Percentiles rank a stretch among this genome's conserved stretches.
Evolutionary conservation across 2,113 vertebrate species (phyloP).

Genomic region (Melanocharis versteri): DNA sequence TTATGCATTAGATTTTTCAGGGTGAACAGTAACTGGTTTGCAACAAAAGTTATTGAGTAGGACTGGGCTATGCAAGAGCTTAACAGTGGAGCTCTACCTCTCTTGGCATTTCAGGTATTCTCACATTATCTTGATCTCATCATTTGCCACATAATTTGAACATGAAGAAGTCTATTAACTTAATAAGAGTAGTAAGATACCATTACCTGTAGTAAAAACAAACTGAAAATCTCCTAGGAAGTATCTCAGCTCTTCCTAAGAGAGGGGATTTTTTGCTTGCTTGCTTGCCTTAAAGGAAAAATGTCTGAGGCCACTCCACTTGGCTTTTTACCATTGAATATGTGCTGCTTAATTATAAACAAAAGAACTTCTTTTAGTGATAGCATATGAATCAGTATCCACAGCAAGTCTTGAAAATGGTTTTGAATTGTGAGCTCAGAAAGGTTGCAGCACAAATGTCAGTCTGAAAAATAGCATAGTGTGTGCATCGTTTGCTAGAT

Average conservation of each 20-base stretch:
- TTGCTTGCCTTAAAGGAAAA: neutral
- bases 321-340: neutral
- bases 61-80: neutral
- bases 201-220: neutral
- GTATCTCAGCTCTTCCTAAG: neutral
- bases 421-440: neutral
- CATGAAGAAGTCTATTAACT: neutral
- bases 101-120: neutral
- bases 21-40: neutral
- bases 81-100: neutral
- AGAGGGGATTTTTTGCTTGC: neutral
- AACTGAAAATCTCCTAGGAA: neutral
- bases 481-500: neutral
- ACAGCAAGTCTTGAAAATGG: neutral
- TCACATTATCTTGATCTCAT: neutral
- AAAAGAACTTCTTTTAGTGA: neutral
- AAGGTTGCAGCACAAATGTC: neutral
- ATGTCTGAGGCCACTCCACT: neutral
- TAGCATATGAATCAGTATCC: neutral
- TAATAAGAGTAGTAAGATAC: neutral
- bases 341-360: neutral
- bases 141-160: neutral
- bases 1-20: conserved; percentile 36
- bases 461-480: neutral
- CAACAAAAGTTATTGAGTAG: neutral